Conservation (phyloP, 2,888 invertebrate genomes). For the Lagria hirta region DNA sequence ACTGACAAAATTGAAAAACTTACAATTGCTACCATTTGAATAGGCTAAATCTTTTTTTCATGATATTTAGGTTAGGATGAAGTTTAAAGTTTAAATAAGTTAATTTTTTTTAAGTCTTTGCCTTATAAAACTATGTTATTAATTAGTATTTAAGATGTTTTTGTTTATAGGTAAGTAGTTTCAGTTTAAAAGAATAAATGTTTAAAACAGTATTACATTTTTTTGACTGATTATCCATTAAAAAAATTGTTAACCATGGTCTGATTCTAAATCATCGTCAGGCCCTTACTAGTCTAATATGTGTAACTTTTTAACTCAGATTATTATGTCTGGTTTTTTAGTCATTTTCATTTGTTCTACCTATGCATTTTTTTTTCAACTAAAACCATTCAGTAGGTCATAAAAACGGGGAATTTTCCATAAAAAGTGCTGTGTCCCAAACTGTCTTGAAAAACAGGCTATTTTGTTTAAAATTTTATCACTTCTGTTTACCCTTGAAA, state of each 20-base stretch:
- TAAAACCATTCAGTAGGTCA: slow-evolving; percentile 4
- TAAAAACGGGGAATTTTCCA: slow-evolving; percentile 5
- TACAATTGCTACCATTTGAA: slow-evolving; percentile 3
- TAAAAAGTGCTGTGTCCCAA: slow-evolving; percentile 5
- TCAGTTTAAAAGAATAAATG: no score
- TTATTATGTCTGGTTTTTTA: slow-evolving; percentile 6
- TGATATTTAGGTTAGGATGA: slow-evolving; percentile 6
- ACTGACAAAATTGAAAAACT: slow-evolving; percentile 5
- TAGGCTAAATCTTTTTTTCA: slow-evolving; percentile 5
- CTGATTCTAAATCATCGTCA: slow-evolving; percentile 6
- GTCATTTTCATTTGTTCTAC: slow-evolving; percentile 5
- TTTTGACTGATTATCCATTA: slow-evolving; percentile 5
- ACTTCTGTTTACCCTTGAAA: slow-evolving; percentile 4
- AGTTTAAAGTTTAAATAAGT: slow-evolving; percentile 4
- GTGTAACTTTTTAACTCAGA: slow-evolving; percentile 5
- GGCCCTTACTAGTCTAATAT: no score
- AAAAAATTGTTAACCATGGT: slow-evolving; percentile 6
- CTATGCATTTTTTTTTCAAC: slow-evolving; percentile 3
- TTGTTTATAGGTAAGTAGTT: no score
- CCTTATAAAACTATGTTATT: slow-evolving; percentile 6
- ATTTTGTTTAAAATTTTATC: slow-evolving; percentile 2
- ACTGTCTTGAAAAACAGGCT: slow-evolving; percentile 4
- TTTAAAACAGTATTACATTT: slow-evolving; percentile 6
- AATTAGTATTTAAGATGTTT: slow-evolving; percentile 6
- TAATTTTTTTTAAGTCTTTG: slow-evolving; percentile 4